A percentile compares a stretch with the other conserved stretches of the same genome.
phyloP scores from a whole-genome alignment of 2,888 invertebrate genomes.

The Exephanes ischioxanthus region DNA sequence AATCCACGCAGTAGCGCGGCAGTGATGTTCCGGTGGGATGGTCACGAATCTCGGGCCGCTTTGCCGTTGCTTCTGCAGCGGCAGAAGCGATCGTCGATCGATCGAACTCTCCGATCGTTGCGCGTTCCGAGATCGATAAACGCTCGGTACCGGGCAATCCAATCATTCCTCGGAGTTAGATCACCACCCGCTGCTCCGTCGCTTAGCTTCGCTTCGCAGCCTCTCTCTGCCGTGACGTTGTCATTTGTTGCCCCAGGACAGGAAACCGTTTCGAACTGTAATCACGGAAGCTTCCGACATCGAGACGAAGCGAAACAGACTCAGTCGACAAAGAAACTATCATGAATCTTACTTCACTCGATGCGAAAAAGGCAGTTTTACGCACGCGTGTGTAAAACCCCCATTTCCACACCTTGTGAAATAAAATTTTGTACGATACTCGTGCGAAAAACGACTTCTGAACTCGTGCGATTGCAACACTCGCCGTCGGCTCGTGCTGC shows the following conservation, averaged over 20 bases:
- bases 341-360: too few relatives aligned
- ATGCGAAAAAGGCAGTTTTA: too few relatives aligned
- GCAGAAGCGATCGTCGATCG: conserved; percentile 66
- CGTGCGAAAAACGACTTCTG: too few relatives aligned
- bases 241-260: conserved; percentile 30
- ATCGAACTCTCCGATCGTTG: conserved; percentile 79
- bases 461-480: too few relatives aligned
- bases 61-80: conserved; percentile 77
- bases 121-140: conserved; percentile 75
- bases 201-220: conserved; percentile 13
- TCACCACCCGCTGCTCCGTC: conserved; percentile 29
- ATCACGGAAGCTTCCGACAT: neutral
- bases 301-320: neutral
- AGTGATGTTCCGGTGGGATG: conserved; percentile 80
- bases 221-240: conserved; percentile 9
- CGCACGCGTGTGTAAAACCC: too few relatives aligned
- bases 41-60: conserved; percentile 72
- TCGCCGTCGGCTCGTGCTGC: too few relatives aligned
- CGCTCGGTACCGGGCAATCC: conserved; percentile 41
- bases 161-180: conserved; percentile 29
- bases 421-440: too few relatives aligned
- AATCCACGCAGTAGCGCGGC: conserved; percentile 76
- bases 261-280: neutral
- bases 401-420: too few relatives aligned
- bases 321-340: too few relatives aligned